These are phyloP conservation scores for Dipus sagitta DNA, from an alignment of 2,797 vertebrate species.

Conservation along the genomic window DNA sequence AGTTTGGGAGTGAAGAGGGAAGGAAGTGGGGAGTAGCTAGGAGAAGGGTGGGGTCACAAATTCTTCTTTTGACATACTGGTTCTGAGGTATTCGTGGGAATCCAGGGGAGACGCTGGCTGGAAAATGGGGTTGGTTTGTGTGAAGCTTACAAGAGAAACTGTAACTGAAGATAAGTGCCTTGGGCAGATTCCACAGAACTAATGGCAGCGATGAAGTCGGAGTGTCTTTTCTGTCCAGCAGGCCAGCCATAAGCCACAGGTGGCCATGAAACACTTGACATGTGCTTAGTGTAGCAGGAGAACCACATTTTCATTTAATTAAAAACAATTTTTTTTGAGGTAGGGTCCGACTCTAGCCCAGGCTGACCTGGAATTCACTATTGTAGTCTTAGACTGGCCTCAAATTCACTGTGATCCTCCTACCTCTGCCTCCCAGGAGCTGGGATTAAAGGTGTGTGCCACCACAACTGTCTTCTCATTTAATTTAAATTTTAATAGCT, in stretches of 20 bases:
- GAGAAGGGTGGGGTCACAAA: no score
- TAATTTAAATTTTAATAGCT: constrained; percentile 34
- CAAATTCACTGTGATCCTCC: no score
- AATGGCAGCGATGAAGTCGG: neutral
- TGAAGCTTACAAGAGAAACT: neutral
- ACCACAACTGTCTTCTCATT: neutral
- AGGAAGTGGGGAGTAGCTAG: neutral
- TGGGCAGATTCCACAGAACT: neutral
- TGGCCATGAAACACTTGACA: neutral
- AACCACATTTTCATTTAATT: neutral
- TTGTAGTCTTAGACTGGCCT: no score
- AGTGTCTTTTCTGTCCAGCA: neutral
- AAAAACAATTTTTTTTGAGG: no score
- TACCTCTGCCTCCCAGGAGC: no score
- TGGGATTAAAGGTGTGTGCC: no score
- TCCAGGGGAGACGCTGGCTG: neutral
- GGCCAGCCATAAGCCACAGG: neutral
- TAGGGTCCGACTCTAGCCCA: no score
- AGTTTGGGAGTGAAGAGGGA: neutral
- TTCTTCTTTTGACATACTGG: neutral
- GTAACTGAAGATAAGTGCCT: neutral
- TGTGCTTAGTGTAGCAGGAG: neutral
- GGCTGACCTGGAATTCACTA: no score
- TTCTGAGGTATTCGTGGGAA: constrained; percentile 16
- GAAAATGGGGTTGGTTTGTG: neutral